Base-by-base conservation (phyloP, 1,140 invertebrate species). In the Drosophila bocki region DNA sequence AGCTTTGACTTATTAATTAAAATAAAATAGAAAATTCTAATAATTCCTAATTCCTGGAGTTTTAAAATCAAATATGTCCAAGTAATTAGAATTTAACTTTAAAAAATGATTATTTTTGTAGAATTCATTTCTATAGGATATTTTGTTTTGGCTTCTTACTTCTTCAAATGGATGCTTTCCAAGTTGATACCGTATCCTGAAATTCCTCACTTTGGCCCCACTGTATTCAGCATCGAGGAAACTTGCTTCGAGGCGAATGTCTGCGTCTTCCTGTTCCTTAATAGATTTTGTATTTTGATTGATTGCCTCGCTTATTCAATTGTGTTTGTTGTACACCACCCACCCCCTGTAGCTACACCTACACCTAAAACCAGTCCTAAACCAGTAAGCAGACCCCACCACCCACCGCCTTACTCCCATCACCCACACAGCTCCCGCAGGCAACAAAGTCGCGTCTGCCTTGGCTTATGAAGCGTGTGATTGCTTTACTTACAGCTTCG, bases 271-370 rank as follows among this genome's bases (percentile, higher is more conserved):
- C 61, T 72, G 74, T 33, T 71, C 75, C 75, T 60, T 90, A 85
- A 90, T 90, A 90, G 85, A 90, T 90, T 90, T 90, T 91, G 86
- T 90, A 91, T 90, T 90, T 90, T 90, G 85, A 90, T 90, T 90
- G 85, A 90, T 90, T 90, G 86, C 85, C 81, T 90, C 74, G 85
- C 86, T 91, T 90, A 90, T 90, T 90, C 85, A 90, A 90, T 90
- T 90, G 85, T 77, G 69, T 80, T 72, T 85, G 70, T 59, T 74
- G 70, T 61, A 22, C 67, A 44, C 9, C 12, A 39, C 42, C 8
- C 7, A 13, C n/a, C n/a, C 22, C 44, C 44, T 53, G 53, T n/a
- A 22, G 53, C 13, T 54, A 37, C 32, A 53, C 51, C 53, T 54
- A 53, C 50, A 53, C 45, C 42, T 62, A 64, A 64, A 75, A 75